Conservation (phyloP, 2,797 vertebrate species). For the Novumbra hubbsi region DNA sequence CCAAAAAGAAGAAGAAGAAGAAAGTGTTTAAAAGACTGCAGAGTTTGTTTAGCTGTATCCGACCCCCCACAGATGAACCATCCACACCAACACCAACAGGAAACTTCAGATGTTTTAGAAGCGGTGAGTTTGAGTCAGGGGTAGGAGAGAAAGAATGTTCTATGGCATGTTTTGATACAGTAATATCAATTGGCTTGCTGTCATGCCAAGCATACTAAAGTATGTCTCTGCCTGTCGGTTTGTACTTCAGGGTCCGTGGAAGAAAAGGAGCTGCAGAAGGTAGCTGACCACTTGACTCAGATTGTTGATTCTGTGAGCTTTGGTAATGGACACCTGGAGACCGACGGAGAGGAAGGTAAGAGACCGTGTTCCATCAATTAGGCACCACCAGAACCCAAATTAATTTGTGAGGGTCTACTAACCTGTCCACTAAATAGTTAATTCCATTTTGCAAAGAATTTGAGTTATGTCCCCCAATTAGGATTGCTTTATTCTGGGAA, state of each 20-base stretch:
- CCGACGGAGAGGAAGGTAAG: conserved; percentile 39
- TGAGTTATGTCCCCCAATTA: too few species aligned
- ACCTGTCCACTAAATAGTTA: neutral
- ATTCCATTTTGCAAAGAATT: too few species aligned
- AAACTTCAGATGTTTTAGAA: neutral
- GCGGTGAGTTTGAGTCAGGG: neutral
- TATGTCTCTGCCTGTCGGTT: neutral
- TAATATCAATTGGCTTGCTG: neutral
- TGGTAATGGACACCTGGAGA: conserved; percentile 11
- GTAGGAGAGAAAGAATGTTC: neutral
- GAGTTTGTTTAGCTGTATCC: conserved; percentile 33
- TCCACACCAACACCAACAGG: rapidly evolving
- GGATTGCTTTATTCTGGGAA: too few species aligned
- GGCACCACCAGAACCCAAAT: neutral
- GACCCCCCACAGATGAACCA: conserved; percentile 11
- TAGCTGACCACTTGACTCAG: conserved; percentile 34
- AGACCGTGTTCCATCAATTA: neutral
- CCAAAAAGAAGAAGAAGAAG: neutral
- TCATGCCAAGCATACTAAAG: neutral
- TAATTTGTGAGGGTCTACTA: neutral
- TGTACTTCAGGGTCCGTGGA: neutral
- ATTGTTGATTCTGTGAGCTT: conserved; percentile 56
- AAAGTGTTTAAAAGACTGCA: neutral
- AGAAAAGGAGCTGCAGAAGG: conserved; percentile 11
- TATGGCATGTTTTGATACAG: neutral